These are phyloP conservation scores for Xiphorhynchus erythropygius DNA, from an alignment of 2,797 vertebrate species.

Conservation along the genomic window DNA sequence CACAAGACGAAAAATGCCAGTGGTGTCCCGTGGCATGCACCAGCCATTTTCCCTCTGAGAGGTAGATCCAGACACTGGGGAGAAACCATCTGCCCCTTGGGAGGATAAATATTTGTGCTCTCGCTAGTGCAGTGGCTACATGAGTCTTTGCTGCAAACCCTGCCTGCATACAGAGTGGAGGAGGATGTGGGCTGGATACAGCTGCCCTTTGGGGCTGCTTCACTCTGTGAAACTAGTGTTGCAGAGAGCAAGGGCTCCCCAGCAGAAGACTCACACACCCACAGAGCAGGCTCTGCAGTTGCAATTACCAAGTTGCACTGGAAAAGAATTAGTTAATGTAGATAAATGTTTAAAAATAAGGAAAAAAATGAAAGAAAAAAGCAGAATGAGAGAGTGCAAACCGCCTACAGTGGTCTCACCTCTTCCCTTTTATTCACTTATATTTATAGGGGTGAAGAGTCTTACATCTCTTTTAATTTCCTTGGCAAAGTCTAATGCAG, in stretches of 20 bases:
- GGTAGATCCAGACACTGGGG: not conserved
- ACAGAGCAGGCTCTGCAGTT: not conserved
- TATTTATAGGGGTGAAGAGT: not conserved
- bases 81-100: accelerated
- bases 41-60: not conserved
- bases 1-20: not conserved
- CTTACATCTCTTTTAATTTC: not conserved
- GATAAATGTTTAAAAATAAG: not conserved
- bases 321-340: not conserved
- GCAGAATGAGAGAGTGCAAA: not conserved
- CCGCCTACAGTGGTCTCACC: not conserved
- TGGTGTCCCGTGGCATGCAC: not conserved
- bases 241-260: not conserved
- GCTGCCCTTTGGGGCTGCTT: not conserved
- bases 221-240: not conserved
- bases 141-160: not conserved
- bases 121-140: not conserved
- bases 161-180: not conserved
- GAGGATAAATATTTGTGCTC: not conserved
- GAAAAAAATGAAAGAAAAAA: not conserved
- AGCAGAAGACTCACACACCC: accelerated
- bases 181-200: not conserved
- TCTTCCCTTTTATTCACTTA: not conserved
- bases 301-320: not conserved
- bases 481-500: not conserved